phyloP scores from a whole-genome alignment of 1,140 invertebrate species.

The Zaprionus camerounensis region DNA sequence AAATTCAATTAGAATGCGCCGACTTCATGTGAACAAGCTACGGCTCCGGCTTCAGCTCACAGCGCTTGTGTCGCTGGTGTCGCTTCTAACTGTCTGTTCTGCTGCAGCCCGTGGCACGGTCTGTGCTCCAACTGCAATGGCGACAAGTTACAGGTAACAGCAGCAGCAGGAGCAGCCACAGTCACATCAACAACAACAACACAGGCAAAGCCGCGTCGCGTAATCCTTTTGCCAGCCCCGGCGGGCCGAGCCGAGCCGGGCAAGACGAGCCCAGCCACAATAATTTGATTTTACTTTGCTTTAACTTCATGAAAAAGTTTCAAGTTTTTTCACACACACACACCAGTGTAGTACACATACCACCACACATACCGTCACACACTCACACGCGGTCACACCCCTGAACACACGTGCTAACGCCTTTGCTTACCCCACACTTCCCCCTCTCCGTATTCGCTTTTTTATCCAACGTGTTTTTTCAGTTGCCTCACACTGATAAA shows the following conservation, averaged over 20 bases:
- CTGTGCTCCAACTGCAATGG: constrained; percentile 63
- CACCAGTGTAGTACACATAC: constrained; percentile 10
- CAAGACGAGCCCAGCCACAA: constrained; percentile 64
- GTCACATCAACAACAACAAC: constrained; percentile 8
- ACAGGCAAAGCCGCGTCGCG: constrained; percentile 21
- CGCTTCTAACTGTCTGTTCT: constrained; percentile 71
- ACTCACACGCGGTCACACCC: constrained; percentile 32
- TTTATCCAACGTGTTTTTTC: constrained; percentile 12
- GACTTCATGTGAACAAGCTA: constrained; percentile 63
- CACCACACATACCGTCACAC: constrained; percentile 9
- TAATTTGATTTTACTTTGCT: constrained; percentile 83
- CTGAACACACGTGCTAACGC: constrained; percentile 33
- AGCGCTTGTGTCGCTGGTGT: neutral
- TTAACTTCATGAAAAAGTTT: constrained; percentile 83
- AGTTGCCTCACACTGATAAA: constrained; percentile 61
- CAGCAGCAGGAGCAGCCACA: neutral
- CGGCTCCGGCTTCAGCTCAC: constrained; percentile 21
- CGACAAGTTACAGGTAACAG: constrained; percentile 69
- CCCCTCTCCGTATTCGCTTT: no score
- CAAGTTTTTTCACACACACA: constrained; percentile 66
- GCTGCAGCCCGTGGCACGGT: constrained; percentile 20
- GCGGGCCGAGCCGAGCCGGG: neutral
- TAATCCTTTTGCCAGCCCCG: constrained; percentile 76
- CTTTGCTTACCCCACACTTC: neutral
- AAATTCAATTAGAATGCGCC: constrained; percentile 81